These are phyloP conservation scores for Myotis vivesi DNA, from an alignment of 2,797 vertebrate species.

Conservation along the genomic window DNA sequence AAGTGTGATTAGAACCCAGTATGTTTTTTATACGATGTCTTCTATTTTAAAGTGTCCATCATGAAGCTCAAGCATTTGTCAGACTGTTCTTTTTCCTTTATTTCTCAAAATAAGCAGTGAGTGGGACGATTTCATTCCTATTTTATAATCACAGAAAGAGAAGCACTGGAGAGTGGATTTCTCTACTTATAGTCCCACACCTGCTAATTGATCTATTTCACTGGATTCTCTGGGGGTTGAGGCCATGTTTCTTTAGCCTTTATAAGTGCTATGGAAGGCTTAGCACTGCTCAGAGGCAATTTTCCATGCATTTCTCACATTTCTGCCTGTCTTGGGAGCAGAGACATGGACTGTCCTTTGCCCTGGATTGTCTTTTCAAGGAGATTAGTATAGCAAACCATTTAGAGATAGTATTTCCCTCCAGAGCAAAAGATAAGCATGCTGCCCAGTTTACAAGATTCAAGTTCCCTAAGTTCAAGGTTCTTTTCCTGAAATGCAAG, in stretches of 20 bases:
- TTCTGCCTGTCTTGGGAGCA: not conserved
- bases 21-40: slow-evolving; percentile 51
- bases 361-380: slow-evolving; percentile 14
- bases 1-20: slow-evolving; percentile 43
- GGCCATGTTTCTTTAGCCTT: not conserved
- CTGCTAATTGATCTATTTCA: slow-evolving; percentile 48
- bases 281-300: not conserved
- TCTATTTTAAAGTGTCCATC: slow-evolving; percentile 67
- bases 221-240: not conserved
- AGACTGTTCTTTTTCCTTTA: slow-evolving; percentile 73
- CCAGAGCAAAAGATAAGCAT: not conserved
- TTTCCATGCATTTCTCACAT: not conserved
- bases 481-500: slow-evolving; percentile 7
- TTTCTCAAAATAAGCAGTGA: slow-evolving; percentile 75
- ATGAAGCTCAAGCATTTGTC: slow-evolving; percentile 65
- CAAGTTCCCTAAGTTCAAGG: not conserved
- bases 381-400: not conserved
- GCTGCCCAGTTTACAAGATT: not conserved
- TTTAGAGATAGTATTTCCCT: not conserved
- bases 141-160: slow-evolving; percentile 66
- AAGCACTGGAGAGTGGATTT: slow-evolving; percentile 44
- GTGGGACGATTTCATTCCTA: slow-evolving; percentile 62
- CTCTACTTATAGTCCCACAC: not conserved
- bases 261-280: not conserved
- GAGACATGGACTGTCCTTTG: not conserved